Evolutionary conservation across 1,140 invertebrate genomes (phyloP).

Genomic region (Zophobas morio): DNA sequence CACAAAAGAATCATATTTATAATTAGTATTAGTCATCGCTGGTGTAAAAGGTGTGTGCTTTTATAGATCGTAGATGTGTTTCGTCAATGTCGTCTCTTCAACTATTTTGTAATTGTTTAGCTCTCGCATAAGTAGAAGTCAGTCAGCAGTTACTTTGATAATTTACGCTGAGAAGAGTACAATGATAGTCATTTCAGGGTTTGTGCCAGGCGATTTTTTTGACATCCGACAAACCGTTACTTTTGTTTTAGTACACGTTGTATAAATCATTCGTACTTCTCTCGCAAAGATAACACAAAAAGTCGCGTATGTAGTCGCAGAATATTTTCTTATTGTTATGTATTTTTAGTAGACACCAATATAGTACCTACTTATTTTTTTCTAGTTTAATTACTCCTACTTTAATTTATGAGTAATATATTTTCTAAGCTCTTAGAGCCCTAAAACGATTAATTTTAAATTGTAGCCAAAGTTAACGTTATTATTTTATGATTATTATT

Average conservation of each 20-base stretch:
- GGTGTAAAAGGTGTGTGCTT: conserved; percentile 68
- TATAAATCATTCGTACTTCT: conserved; percentile 46
- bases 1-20: conserved; percentile 65
- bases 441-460: conserved; percentile 53
- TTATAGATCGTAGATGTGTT: conserved; percentile 60
- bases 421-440: conserved; percentile 56
- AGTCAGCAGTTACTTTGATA: conserved; percentile 40
- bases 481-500: conserved; percentile 56
- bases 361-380: conserved; percentile 51
- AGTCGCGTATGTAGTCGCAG: conserved; percentile 46
- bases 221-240: conserved; percentile 34
- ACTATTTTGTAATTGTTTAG: conserved; percentile 49
- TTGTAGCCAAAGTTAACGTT: conserved; percentile 61
- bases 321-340: conserved; percentile 47
- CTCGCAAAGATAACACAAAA: conserved; percentile 31
- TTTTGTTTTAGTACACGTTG: conserved; percentile 49
- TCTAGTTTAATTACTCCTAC: conserved; percentile 54
- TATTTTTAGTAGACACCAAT: conserved; percentile 44
- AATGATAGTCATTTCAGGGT: conserved; percentile 44
- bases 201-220: conserved; percentile 36
- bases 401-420: conserved; percentile 60
- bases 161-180: conserved; percentile 46
- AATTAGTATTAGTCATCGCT: conserved; percentile 60
- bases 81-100: conserved; percentile 60
- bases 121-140: conserved; percentile 43